Base-by-base conservation (phyloP, 2,888 invertebrate genomes). In the Ochlodes sylvanus region DNA sequence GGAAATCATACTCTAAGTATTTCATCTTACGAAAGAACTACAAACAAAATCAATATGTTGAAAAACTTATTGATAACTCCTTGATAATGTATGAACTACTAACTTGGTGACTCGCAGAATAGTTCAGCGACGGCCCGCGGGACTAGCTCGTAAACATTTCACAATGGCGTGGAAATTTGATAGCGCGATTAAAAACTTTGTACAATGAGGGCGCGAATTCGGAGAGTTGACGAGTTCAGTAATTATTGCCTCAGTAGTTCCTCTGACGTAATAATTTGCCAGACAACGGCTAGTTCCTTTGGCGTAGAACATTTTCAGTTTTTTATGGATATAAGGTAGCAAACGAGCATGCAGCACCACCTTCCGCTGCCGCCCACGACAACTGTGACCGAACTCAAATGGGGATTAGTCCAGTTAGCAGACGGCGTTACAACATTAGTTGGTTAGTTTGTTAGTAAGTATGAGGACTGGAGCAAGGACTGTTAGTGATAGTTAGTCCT, bases 151-250 rank as follows among this genome's bases (percentile, higher is more conserved):
- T 15, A 17, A 47, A 47, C 44, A 47, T 47, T 38, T 47, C 44
- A 15, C 61, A 56, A 41, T 34, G 15, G 14, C 19, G 27, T 17
- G 55, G 47, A 42, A 52, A 69, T 66, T 60, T 52, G 41, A 70
- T 42, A 62, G 68, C 64, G 52, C 58, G 55, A 64, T 65, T 60
- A 34, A 50, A 69, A 72, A 70, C 64, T 68, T 70, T 69, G 17
- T 21, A 67, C 63, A 55, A 68, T 58, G 54, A 69, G 64, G 44
- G 68, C 67, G 69, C 70, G 68, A 73, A 71, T 76, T 70, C 54
- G 69, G 67, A 58, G 69, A 60, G 58, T 55, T 61, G 63, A 50
- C 69, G 70, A 70, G 62, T 69, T 69, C 50, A 63, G 71, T 71
- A 72, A 71, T 72, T 70, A 74, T 72, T 73, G 70, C 44, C 47